Percentiles rank a stretch among this genome's conserved stretches.
These are phyloP conservation scores for Sicus ferrugineus DNA, from an alignment of 2,888 invertebrate species.

Conservation along the genomic window DNA sequence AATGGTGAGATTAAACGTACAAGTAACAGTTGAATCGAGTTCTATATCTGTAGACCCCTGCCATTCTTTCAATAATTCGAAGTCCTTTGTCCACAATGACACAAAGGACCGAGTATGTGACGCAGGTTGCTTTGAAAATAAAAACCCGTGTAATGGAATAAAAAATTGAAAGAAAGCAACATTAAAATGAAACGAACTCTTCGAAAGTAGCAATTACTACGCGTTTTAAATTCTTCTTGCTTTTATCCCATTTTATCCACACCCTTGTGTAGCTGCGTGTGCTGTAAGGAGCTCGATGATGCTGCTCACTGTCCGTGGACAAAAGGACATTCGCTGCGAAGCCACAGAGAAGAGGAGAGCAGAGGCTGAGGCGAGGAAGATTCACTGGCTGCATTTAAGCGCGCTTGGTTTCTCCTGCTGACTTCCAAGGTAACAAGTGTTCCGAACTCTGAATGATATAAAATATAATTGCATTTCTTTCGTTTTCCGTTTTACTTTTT, in stretches of 20 bases:
- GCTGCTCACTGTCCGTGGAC: too few relatives aligned
- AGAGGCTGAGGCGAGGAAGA: not conserved
- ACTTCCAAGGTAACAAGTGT: not conserved
- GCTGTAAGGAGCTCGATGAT: not conserved
- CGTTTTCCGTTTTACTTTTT: not conserved
- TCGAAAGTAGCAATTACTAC: slow-evolving; percentile 26
- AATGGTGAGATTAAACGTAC: too few relatives aligned
- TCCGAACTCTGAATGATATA: slow-evolving; percentile 20
- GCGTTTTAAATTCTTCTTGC: not conserved
- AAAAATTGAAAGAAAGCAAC: slow-evolving; percentile 1
- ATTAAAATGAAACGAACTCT: slow-evolving; percentile 3
- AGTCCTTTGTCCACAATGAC: not conserved
- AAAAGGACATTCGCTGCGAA: not conserved
- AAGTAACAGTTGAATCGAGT: too few relatives aligned
- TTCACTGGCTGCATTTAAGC: too few relatives aligned
- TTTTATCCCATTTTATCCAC: not conserved
- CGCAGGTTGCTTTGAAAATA: not conserved
- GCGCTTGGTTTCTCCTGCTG: too few relatives aligned
- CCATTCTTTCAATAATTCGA: not conserved
- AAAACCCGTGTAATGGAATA: not conserved
- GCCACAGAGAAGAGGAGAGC: not conserved
- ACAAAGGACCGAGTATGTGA: too few relatives aligned
- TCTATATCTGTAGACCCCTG: too few relatives aligned
- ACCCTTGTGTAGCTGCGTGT: not conserved
- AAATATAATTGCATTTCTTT: slow-evolving; percentile 28